Percentiles rank a stretch among this genome's conserved stretches.
phyloP scores from a whole-genome alignment of 2,888 invertebrate species.

The Drosophila emarginata region DNA sequence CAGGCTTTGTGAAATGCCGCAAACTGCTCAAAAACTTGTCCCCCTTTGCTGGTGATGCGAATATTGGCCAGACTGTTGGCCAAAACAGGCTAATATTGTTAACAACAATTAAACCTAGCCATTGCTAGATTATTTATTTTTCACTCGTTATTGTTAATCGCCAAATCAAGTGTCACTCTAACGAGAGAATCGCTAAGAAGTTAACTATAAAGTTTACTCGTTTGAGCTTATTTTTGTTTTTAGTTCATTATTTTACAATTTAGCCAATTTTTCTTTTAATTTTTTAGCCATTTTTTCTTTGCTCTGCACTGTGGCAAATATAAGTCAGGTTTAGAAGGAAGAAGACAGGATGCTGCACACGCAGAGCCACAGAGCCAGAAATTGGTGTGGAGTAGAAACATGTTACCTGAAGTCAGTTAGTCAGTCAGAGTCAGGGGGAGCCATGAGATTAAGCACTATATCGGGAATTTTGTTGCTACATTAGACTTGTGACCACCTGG shows the following conservation, averaged over 20 bases:
- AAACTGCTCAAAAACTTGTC: constrained; percentile 21
- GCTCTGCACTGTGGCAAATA: constrained; percentile 8
- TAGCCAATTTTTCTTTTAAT: neutral
- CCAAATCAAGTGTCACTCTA: too few species aligned
- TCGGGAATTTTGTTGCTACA: constrained; percentile 36
- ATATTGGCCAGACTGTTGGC: neutral
- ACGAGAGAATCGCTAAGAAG: too few species aligned
- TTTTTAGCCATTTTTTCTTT: neutral
- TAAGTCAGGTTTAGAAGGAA: constrained; percentile 1
- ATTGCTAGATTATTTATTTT: too few species aligned
- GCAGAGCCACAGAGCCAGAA: constrained; percentile 1
- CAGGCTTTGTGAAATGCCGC: constrained; percentile 73
- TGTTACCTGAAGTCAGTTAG: constrained; percentile 31
- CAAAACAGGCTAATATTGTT: neutral
- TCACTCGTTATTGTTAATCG: too few species aligned
- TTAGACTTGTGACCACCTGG: constrained; percentile 81
- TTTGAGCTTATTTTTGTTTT: too few species aligned
- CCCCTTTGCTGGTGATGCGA: constrained; percentile 13
- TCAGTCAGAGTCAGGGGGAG: constrained; percentile 38
- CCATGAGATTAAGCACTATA: constrained; percentile 60
- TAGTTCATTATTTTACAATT: too few species aligned
- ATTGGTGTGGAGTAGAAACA: neutral
- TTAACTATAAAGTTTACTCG: too few species aligned
- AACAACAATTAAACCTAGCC: too few species aligned
- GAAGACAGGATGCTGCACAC: constrained; percentile 17